phyloP scores from a whole-genome alignment of 2,113 vertebrate genomes.

The Spermophilus dauricus region DNA sequence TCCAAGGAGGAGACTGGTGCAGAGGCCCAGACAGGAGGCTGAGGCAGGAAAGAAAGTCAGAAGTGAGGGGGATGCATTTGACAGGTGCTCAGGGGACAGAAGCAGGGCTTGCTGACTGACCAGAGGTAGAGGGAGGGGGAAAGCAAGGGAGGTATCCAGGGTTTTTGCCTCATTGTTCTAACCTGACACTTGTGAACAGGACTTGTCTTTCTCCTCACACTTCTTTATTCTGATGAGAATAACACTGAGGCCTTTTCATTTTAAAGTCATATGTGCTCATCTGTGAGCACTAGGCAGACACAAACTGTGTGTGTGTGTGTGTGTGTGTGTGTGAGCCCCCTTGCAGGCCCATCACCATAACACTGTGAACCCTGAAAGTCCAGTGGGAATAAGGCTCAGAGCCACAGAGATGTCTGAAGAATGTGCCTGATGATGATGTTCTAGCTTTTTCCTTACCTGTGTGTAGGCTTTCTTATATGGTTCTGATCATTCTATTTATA shows the following conservation, averaged over 20 bases:
- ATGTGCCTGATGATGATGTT: not conserved
- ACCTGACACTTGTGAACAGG: not conserved
- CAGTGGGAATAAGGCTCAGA: not conserved
- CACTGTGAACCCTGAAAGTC: not conserved
- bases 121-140: not conserved
- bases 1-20: not conserved
- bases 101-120: not conserved
- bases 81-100: not conserved
- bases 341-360: not conserved
- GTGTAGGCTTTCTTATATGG: not conserved
- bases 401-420: no score
- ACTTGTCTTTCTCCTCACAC: not conserved
- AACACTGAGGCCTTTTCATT: not conserved
- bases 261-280: not conserved
- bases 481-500: not conserved
- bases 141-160: not conserved
- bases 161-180: not conserved
- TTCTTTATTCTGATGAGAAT: not conserved
- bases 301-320: not conserved
- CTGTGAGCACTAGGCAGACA: not conserved
- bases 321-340: no score
- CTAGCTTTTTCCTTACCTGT: no score
- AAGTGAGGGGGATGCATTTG: fast-evolving
- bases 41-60: not conserved
- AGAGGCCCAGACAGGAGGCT: not conserved